Conservation (phyloP, 1,140 invertebrate species). For the Pogonomyrmex barbatus region DNA sequence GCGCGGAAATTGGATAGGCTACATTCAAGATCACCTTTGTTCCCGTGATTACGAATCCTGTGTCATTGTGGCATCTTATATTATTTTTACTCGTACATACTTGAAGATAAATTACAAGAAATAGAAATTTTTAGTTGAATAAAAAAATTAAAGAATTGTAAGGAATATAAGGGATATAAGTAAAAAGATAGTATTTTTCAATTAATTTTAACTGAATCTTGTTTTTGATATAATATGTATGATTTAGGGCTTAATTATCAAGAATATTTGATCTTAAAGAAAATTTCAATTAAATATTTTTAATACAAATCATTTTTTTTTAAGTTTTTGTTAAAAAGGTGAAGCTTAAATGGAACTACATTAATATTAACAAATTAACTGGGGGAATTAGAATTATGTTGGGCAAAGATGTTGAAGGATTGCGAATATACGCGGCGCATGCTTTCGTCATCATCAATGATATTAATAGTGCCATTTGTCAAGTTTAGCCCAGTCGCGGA, state of each 20-base stretch:
- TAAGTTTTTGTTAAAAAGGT: neutral
- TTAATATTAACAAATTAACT: neutral
- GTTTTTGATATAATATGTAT: neutral
- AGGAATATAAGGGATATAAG: neutral
- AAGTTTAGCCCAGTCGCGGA: slow-evolving; percentile 45
- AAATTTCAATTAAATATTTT: neutral
- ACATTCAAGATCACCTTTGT: neutral
- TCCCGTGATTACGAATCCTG: neutral
- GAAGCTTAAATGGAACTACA: neutral
- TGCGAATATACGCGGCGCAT: neutral
- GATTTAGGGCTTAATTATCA: neutral
- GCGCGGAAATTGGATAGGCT: slow-evolving; percentile 18
- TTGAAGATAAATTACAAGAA: neutral
- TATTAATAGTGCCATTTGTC: slow-evolving; percentile 50
- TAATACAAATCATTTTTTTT: neutral
- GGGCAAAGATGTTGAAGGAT: neutral
- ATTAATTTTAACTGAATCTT: neutral
- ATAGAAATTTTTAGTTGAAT: neutral
- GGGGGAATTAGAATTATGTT: neutral
- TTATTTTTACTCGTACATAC: neutral
- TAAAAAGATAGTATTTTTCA: neutral
- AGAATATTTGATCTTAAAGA: neutral
- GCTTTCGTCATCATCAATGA: slow-evolving; percentile 37
- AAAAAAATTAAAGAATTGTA: neutral
- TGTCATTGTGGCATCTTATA: neutral